Conservation (phyloP, 2,113 vertebrate genomes). For the Sphyrna mokarran region DNA sequence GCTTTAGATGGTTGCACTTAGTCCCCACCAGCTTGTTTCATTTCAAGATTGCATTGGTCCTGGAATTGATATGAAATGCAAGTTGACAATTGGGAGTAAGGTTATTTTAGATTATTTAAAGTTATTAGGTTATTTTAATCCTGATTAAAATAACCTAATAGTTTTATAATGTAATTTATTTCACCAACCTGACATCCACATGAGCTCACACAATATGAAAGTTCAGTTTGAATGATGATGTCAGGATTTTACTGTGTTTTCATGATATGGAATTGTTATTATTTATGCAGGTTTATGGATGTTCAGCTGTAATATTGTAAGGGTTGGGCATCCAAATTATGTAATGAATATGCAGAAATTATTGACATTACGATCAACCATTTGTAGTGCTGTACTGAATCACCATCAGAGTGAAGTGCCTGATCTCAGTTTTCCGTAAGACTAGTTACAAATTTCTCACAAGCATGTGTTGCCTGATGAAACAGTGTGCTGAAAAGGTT, state of each 20-base stretch:
- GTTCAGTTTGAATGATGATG: not conserved
- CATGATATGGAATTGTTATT: not conserved
- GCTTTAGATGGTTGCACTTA: not conserved
- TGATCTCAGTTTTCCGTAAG: not conserved
- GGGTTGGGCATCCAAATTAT: not conserved
- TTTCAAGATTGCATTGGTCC: not conserved
- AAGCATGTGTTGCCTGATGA: not conserved
- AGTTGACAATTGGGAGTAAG: not conserved
- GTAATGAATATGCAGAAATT: not conserved
- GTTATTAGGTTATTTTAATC: no score
- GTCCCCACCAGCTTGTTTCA: not conserved
- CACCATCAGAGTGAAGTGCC: not conserved
- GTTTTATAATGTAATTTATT: not conserved
- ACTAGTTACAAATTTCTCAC: not conserved
- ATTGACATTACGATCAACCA: not conserved
- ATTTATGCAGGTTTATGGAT: not conserved
- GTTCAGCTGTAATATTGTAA: not conserved
- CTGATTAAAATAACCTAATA: not conserved
- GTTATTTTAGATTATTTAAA: no score
- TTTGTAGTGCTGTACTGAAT: no score
- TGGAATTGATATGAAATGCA: not conserved
- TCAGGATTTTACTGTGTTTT: not conserved
- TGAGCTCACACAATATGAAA: not conserved
- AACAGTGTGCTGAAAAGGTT: not conserved
- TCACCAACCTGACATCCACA: not conserved